phyloP scores from a whole-genome alignment of 2,113 vertebrate genomes.

The Menidia beryllina region DNA sequence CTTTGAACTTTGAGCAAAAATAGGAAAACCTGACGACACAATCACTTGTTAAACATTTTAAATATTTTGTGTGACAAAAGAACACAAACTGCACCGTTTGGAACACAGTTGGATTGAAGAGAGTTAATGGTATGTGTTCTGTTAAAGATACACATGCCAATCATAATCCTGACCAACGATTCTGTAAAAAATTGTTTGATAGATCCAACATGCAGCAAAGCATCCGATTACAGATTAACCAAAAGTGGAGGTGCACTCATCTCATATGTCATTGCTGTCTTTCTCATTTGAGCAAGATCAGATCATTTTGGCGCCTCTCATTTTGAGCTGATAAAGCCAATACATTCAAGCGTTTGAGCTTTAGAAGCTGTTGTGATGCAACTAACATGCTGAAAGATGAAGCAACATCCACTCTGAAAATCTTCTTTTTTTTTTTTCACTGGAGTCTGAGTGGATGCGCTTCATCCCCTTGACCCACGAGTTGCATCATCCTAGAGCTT shows the following conservation, averaged over 20 bases:
- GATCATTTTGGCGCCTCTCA: constrained; percentile 33
- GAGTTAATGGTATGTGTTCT: constrained; percentile 17
- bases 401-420: constrained; percentile 52
- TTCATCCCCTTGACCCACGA: constrained; percentile 57
- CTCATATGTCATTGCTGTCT: constrained; percentile 13
- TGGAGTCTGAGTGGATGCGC: constrained; percentile 53
- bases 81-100: constrained; percentile 10
- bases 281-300: not conserved
- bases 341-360: constrained; percentile 56
- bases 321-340: constrained; percentile 47
- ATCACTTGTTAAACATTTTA: not conserved
- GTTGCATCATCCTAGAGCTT: constrained; percentile 76
- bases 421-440: not conserved
- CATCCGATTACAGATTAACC: constrained; percentile 5
- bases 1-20: constrained; percentile 14
- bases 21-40: constrained; percentile 22
- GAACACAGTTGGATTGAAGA: constrained; percentile 31
- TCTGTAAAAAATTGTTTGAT: constrained; percentile 25
- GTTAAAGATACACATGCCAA: constrained; percentile 27
- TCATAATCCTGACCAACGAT: constrained; percentile 41
- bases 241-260: constrained; percentile 32
- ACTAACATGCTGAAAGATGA: constrained; percentile 65
- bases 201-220: constrained; percentile 15
- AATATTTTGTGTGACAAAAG: not conserved
- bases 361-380: constrained; percentile 67